Conservation (phyloP, 2,888 invertebrate species). For the Phyllotreta cruciferae region DNA sequence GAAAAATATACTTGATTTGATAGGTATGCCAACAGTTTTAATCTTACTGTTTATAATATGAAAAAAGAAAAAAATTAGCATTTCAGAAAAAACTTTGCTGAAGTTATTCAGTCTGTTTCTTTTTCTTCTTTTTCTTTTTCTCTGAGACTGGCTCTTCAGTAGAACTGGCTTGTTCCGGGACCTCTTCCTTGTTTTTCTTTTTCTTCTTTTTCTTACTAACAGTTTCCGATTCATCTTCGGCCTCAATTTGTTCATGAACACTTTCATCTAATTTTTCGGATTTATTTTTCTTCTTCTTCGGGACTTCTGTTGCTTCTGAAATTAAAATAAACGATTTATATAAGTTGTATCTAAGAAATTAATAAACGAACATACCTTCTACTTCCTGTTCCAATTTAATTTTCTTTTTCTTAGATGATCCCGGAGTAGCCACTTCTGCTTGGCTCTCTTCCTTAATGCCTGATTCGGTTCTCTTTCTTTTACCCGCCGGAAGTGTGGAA, state of each 20-base stretch:
- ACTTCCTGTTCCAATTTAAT: slow-evolving; percentile 40
- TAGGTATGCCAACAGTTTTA: too few relatives aligned
- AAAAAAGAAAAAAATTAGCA: too few relatives aligned
- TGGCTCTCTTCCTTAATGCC: slow-evolving; percentile 48
- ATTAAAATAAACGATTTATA: neutral
- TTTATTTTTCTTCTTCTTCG: slow-evolving; percentile 53
- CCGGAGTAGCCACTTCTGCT: slow-evolving; percentile 34
- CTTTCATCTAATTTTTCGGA: slow-evolving; percentile 48
- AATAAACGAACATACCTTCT: slow-evolving; percentile 30
- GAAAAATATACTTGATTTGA: too few relatives aligned
- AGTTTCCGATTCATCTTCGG: slow-evolving; percentile 47
- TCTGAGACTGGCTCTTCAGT: slow-evolving; percentile 33
- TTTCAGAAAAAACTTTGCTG: too few relatives aligned
- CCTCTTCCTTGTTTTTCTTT: slow-evolving; percentile 46
- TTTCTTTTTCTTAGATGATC: slow-evolving; percentile 37
- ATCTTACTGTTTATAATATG: too few relatives aligned
- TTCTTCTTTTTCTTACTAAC: slow-evolving; percentile 49
- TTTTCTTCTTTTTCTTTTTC: slow-evolving; percentile 43
- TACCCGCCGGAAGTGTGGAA: slow-evolving; percentile 74
- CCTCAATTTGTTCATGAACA: slow-evolving; percentile 48
- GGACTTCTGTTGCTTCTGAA: slow-evolving; percentile 41
- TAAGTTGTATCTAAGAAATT: neutral
- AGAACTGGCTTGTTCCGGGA: slow-evolving; percentile 35
- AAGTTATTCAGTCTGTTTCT: slow-evolving; percentile 37
- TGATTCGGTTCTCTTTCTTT: slow-evolving; percentile 67